These are phyloP conservation scores for Rhingia campestris DNA, from an alignment of 2,888 invertebrate species.

Conservation along the genomic window DNA sequence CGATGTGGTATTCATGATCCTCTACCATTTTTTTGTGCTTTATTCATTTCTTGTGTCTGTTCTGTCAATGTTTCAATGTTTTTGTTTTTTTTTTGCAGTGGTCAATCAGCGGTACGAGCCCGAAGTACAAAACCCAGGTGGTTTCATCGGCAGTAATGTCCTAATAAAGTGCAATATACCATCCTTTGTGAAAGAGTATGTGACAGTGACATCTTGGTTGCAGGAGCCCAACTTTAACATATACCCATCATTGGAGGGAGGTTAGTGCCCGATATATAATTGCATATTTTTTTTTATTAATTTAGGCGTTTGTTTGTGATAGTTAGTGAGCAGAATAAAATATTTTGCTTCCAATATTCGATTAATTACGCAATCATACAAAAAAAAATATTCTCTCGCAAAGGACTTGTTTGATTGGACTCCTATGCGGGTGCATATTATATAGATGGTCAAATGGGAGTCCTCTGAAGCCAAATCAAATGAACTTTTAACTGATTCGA, in stretches of 20 bases:
- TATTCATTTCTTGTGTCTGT: neutral
- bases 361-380: too few relatives aligned
- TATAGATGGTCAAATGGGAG: too few relatives aligned
- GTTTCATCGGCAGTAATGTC: conserved; percentile 84
- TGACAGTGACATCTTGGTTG: conserved; percentile 85
- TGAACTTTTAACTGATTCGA: too few relatives aligned
- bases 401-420: too few relatives aligned
- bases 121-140: conserved; percentile 85
- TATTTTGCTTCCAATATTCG: too few relatives aligned
- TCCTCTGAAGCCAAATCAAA: too few relatives aligned
- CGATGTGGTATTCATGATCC: neutral
- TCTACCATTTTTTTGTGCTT: conserved; percentile 1
- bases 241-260: conserved; percentile 84
- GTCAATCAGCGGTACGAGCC: conserved; percentile 85
- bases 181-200: conserved; percentile 84
- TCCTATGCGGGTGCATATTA: too few relatives aligned
- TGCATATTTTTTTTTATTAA: too few relatives aligned
- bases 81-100: conserved; percentile 80
- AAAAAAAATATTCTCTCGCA: too few relatives aligned
- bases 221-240: conserved; percentile 85
- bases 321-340: too few relatives aligned
- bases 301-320: too few relatives aligned
- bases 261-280: too few relatives aligned
- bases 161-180: conserved; percentile 85
- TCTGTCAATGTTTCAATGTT: neutral